phyloP scores from a whole-genome alignment of 2,797 vertebrate species.

The Esox masquinongy region DNA sequence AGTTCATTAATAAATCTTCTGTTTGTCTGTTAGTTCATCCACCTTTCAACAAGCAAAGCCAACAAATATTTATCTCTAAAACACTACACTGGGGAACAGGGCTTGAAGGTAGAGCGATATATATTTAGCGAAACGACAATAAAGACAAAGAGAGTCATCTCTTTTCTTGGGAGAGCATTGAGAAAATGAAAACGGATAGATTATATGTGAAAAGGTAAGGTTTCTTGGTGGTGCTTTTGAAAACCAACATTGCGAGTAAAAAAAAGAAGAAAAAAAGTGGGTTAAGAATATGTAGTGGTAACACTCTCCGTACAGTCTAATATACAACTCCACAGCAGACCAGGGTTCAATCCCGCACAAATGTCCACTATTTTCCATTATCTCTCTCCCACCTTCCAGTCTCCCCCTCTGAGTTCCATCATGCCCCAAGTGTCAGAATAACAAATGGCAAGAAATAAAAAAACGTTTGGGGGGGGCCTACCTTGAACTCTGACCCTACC shows the following conservation, averaged over 20 bases:
- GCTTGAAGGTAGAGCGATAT: no score
- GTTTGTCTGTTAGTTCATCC: background rate
- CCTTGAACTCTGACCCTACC: conserved; percentile 62
- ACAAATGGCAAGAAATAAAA: background rate
- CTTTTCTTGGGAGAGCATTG: no score
- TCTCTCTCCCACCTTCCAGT: background rate
- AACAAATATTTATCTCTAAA: no score
- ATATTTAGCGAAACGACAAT: background rate
- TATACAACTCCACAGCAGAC: background rate
- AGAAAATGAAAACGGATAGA: no score
- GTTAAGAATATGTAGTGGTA: no score
- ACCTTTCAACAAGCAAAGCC: no score
- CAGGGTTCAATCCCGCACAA: background rate
- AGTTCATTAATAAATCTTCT: background rate
- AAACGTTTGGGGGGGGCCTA: background rate
- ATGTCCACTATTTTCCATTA: background rate
- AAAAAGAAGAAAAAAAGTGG: no score
- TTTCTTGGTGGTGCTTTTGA: background rate
- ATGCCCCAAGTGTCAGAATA: no score
- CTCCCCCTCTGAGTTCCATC: no score
- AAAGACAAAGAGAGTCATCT: background rate
- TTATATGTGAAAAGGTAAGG: background rate
- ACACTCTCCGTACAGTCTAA: background rate
- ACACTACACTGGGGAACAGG: no score
- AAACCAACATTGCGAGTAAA: background rate